Evolutionary conservation across 2,888 invertebrate genomes (phyloP), one percentile per base, ranked within the genome.

Genomic region (Drosophila seclusa): DNA sequence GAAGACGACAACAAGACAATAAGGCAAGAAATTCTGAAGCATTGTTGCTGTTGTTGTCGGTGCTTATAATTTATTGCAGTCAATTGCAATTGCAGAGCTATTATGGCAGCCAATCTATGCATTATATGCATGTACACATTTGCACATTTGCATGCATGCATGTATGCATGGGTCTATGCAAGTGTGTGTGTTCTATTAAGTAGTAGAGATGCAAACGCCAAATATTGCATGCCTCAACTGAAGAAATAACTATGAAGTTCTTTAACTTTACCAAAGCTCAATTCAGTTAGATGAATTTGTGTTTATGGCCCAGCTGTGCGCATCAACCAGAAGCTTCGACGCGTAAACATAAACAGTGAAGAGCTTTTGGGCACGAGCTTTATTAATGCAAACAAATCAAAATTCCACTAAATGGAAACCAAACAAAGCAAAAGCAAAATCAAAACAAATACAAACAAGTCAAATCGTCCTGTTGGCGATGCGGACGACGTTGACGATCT

Each of bases 11-110:
- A 21, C 31, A 31, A 21, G 29, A 34, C 21, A 63, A 53, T 27
- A 40, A 24, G 24, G 18, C 24, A 48, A 10, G 13, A 31, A 3
- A 8, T 6, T 6, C 21, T 32, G 24, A 21, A 29, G 21, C 40
- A 50, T 21, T 32, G 40, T 42, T 42, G 18, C 63, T 52, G 49
- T 64, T 65, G 61, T 57, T 64, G 69, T 62, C 71, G 63, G 60
- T 68, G 68, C 68, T 76, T 64, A 83, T 83, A 68, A 86, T 88
- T 88, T 74, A 86, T 75, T 83, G 42, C 57, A 40, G 31, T 57
- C 40, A 42, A 76, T 80, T 76, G 83, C 73, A 84, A 86, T 86
- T 78, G 89, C 81, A 63, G 34, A 61, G 70, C 68, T 72, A 80
- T 75, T 76, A 73, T 68, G 73, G 68, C 68, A 72, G 18, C 21